Conservation (phyloP, 2,888 invertebrate genomes). For the Graphium colonna region DNA sequence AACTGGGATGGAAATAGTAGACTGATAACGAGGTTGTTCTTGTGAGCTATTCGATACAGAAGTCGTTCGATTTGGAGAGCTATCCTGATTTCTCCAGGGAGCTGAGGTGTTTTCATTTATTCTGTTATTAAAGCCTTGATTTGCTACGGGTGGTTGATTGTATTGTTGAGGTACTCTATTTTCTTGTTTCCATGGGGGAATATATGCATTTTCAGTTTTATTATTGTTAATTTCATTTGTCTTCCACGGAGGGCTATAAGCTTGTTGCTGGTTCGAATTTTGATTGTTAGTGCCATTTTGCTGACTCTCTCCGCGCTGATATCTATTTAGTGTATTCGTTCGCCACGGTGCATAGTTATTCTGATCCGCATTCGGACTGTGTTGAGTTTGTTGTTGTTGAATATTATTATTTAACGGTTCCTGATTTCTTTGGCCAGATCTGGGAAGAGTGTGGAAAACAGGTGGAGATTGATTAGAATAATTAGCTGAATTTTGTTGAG, state of each 20-base stretch:
- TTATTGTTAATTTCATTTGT: constrained; percentile 54
- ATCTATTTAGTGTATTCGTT: constrained; percentile 59
- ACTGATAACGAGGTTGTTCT: constrained; percentile 63
- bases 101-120: constrained; percentile 45
- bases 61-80: constrained; percentile 33
- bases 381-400: constrained; percentile 38
- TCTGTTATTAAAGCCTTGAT: constrained; percentile 54
- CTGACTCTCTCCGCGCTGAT: constrained; percentile 47
- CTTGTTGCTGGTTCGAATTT: constrained; percentile 47
- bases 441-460: constrained; percentile 61
- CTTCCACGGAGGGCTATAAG: constrained; percentile 61
- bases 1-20: constrained; percentile 73
- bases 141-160: constrained; percentile 50
- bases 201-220: constrained; percentile 44
- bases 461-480: constrained; percentile 49
- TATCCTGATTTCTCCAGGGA: constrained; percentile 53
- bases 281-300: constrained; percentile 46
- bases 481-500: constrained; percentile 49
- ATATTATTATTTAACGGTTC: constrained; percentile 41
- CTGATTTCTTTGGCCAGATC: constrained; percentile 53
- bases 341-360: constrained; percentile 62
- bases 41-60: constrained; percentile 40
- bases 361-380: constrained; percentile 43
- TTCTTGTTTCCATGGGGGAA: constrained; percentile 59
- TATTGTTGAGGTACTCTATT: constrained; percentile 51